Evolutionary conservation across 2,888 invertebrate species (phyloP).

Genomic region (Ochropleura plecta): DNA sequence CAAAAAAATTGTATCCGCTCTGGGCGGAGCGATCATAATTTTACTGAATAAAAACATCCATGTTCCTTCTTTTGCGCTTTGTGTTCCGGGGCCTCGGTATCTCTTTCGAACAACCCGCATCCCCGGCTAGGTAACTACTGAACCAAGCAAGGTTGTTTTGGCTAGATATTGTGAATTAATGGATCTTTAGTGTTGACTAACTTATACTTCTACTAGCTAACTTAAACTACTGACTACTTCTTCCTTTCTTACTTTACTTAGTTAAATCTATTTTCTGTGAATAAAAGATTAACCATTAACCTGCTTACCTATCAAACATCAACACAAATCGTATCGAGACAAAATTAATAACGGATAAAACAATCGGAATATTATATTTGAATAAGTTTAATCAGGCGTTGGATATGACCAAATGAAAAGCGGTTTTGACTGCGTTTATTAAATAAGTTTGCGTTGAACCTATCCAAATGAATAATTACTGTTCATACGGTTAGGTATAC

Average conservation of each 20-base stretch:
- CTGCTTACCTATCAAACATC: constrained; percentile 1
- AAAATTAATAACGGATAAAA: constrained; percentile 65
- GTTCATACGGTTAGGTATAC: constrained; percentile 51
- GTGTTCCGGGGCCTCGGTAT: no score
- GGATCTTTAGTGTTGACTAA: no score
- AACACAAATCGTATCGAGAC: constrained; percentile 57
- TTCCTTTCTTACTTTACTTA: no score
- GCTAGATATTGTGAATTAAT: not conserved
- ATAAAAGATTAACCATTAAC: not conserved
- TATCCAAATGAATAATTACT: constrained; percentile 69
- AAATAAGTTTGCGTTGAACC: constrained; percentile 71
- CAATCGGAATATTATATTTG: constrained; percentile 62
- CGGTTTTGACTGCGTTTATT: constrained; percentile 65
- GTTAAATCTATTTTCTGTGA: no score
- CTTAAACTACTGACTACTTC: no score
- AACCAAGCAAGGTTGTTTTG: not conserved
- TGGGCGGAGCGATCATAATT: no score
- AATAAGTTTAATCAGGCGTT: constrained; percentile 71
- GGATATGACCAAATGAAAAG: constrained; percentile 73
- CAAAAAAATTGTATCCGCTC: no score
- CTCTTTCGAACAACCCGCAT: no score
- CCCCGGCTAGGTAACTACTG: no score
- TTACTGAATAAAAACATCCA: no score
- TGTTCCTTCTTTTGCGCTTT: no score
- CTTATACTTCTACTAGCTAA: no score